Evolutionary conservation across 2,113 vertebrate genomes (phyloP), one percentile per base, ranked within the genome.

Genomic region (Platysteira castanea): DNA sequence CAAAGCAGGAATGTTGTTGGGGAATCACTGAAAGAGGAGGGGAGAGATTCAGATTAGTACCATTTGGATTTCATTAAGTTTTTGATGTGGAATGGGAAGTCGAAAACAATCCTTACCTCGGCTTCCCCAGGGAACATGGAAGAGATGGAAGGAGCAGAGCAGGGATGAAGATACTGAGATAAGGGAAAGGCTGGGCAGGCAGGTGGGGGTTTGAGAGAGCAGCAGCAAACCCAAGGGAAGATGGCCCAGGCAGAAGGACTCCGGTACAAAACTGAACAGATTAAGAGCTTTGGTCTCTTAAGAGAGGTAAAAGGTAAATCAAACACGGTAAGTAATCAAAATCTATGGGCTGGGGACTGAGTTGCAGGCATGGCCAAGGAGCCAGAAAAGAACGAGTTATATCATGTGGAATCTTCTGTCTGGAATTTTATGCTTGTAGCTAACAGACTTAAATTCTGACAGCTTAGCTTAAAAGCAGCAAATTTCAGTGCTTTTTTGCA

Each of bases 201-300:
- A 30, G 18, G 16, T 22, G 49, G 7, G 1, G 2, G 1, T 7
- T 52, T 30, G 41, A 56, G 42, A 53, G 13, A 74, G 47, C 49
- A 65, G 28, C 57, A 84, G 33, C 30, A 80, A 68, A 75, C 6
- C 14, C 21, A 15, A 31, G 23, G 46, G 50, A 28, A 61, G 9
- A 15, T 10, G n/a, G 28, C 15, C 37, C 37, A 33, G 52, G 23
- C 33, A 67, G n/a, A 59, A 4, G 52, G 27, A 47, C 26, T 60
- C 1, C 0, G 6, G 5, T 27, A 35, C 24, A 82, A 73, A 79
- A 42, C 8, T 26, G 33, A 21, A 28, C 0, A 0, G 61, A 46
- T 60, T 30, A 30, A 80, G 60, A 31, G 35, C 31, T 46, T 70
- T 50, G 28, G 14, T 11, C 23, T 68, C n/a, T 27, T 60, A 12